Conservation (phyloP, 2,888 invertebrate species). For the Tachystola acroxantha region DNA sequence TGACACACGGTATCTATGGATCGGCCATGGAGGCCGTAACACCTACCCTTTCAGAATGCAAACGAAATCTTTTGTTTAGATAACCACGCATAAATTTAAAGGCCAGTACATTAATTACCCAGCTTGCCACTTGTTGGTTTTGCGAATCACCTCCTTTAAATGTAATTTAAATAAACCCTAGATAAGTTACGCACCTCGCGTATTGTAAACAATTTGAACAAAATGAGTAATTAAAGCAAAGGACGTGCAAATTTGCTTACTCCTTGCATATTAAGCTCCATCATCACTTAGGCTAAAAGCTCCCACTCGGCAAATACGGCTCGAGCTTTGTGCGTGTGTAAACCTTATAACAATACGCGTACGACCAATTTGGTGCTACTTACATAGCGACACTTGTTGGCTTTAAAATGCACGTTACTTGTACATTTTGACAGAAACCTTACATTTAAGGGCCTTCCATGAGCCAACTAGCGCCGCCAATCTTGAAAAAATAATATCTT, state of each 20-base stretch:
- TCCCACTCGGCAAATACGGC: slow-evolving; percentile 11
- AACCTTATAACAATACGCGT: slow-evolving; percentile 4
- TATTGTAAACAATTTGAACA: slow-evolving; percentile 5
- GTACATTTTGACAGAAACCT: too few relatives aligned
- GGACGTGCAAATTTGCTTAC: slow-evolving; percentile 11
- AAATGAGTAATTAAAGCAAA: slow-evolving; percentile 11
- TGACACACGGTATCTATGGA: too few relatives aligned
- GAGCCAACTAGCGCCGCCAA: too few relatives aligned
- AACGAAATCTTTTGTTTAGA: background rate
- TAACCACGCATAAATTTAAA: background rate
- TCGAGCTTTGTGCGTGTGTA: slow-evolving; percentile 8
- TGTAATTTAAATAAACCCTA: slow-evolving; percentile 1
- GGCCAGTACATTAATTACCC: background rate
- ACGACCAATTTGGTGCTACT: slow-evolving; percentile 4
- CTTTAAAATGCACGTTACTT: too few relatives aligned
- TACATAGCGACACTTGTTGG: background rate
- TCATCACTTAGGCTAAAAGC: slow-evolving; percentile 13
- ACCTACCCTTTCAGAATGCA: background rate
- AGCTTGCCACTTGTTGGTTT: background rate
- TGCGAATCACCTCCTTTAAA: background rate
- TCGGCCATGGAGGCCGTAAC: too few relatives aligned
- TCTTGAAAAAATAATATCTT: too few relatives aligned
- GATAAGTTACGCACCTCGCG: slow-evolving; percentile 1
- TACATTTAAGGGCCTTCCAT: too few relatives aligned
- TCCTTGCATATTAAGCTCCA: slow-evolving; percentile 14